Conservation (phyloP, 2,888 invertebrate genomes). For the Epiblema foenella region DNA sequence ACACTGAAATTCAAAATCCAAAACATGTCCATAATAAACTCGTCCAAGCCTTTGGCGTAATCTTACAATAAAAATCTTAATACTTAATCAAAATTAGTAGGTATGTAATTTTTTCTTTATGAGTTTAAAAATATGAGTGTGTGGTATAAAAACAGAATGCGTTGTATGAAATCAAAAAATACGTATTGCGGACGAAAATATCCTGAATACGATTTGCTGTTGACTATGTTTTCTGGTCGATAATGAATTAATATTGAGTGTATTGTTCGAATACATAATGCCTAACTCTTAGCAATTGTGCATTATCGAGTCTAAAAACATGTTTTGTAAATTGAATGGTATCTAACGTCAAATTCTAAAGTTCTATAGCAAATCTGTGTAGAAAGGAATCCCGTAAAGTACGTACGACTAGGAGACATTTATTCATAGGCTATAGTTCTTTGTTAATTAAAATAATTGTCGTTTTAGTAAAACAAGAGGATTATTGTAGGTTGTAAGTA, state of each 20-base stretch:
- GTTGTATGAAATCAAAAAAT: neutral
- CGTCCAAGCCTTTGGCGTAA: neutral
- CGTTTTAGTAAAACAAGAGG: constrained; percentile 4
- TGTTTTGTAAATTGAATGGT: constrained; percentile 27
- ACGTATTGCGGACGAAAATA: neutral
- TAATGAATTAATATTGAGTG: neutral
- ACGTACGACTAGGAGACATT: constrained; percentile 35
- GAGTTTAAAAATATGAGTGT: neutral
- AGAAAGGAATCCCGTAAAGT: constrained; percentile 40
- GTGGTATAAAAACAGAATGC: neutral
- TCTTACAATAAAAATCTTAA: neutral
- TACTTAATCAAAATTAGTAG: neutral
- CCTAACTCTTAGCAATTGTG: neutral
- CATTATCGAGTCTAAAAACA: constrained; percentile 15
- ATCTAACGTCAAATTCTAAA: constrained; percentile 36
- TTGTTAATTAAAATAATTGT: constrained; percentile 14
- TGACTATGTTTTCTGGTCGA: neutral
- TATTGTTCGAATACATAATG: neutral
- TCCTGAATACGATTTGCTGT: neutral
- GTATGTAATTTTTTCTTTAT: too few species aligned
- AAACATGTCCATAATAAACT: constrained; percentile 21
- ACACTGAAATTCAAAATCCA: constrained; percentile 32
- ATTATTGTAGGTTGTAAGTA: neutral
- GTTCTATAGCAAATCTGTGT: constrained; percentile 39
- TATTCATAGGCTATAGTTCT: constrained; percentile 4